Percentiles rank a stretch among this genome's conserved stretches.
phyloP scores from a whole-genome alignment of 2,113 vertebrate species.

The Gymnorhina tibicen region DNA sequence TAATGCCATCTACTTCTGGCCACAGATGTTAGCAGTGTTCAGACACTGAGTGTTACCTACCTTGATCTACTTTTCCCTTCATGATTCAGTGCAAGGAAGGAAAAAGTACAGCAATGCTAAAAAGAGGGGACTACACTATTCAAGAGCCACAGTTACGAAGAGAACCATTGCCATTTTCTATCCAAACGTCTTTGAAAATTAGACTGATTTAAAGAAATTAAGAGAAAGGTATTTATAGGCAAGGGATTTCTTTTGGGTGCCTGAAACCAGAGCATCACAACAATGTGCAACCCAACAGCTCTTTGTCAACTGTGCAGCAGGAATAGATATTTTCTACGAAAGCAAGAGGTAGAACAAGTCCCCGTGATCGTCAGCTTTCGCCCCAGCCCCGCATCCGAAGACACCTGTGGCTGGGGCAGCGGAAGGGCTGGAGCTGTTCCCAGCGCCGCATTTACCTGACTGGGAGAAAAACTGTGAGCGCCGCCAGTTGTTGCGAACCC shows the following conservation, averaged over 20 bases:
- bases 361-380: neutral
- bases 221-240: neutral
- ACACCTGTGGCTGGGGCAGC: neutral
- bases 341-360: constrained; percentile 45
- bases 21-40: neutral
- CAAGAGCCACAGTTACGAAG: constrained; percentile 70
- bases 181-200: neutral
- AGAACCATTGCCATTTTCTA: constrained; percentile 39
- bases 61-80: constrained; percentile 17
- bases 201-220: neutral
- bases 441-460: constrained; percentile 82
- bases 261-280: neutral
- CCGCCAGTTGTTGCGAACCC: constrained; percentile 86
- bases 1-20: constrained; percentile 48
- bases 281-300: constrained; percentile 9
- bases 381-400: neutral
- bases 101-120: constrained; percentile 29
- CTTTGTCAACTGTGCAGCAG: constrained; percentile 71
- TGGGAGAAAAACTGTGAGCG: constrained; percentile 89
- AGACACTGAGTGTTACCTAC: neutral
- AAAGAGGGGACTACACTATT: constrained; percentile 26
- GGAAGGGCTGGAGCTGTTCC: constrained; percentile 15
- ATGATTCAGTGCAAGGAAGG: neutral
- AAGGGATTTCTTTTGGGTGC: constrained; percentile 14
- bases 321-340: constrained; percentile 41